phyloP scores from a whole-genome alignment of 2,888 invertebrate genomes.

The Rhaphigaster nebulosa region DNA sequence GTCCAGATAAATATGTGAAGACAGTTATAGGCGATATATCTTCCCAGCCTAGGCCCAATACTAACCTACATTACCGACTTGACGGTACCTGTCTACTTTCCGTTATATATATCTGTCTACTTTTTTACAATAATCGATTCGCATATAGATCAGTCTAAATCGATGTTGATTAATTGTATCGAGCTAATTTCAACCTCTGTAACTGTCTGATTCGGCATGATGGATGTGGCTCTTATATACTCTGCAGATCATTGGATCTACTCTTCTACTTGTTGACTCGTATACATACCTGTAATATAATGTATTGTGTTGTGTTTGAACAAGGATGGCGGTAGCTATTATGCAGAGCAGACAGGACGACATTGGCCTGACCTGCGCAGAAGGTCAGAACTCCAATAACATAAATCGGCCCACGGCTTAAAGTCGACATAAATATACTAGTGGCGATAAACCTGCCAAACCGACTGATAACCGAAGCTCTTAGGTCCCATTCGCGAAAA shows the following conservation, averaged over 20 bases:
- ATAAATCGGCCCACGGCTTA: background rate
- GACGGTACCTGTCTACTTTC: slow-evolving; percentile 1
- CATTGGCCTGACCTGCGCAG: background rate
- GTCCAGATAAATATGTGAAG: slow-evolving; percentile 21
- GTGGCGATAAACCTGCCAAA: background rate
- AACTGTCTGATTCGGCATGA: background rate
- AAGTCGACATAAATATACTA: background rate
- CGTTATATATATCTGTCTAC: background rate
- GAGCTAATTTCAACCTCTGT: background rate
- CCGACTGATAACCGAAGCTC: background rate
- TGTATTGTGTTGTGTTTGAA: background rate
- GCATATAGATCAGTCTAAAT: background rate
- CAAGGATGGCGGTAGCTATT: background rate
- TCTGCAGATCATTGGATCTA: background rate
- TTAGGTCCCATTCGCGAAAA: background rate
- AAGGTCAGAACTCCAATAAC: slow-evolving; percentile 1
- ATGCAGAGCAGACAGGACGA: background rate
- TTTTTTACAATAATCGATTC: background rate
- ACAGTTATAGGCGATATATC: slow-evolving; percentile 32
- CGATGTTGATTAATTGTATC: slow-evolving; percentile 26
- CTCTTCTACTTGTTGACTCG: background rate
- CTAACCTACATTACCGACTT: background rate
- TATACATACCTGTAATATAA: no score
- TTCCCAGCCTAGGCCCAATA: background rate
- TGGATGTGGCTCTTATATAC: background rate